A percentile compares a stretch with the other conserved stretches of the same genome.
Conservation (phyloP, 2,113 vertebrate genomes). For the Nothoprocta perdicaria region DNA sequence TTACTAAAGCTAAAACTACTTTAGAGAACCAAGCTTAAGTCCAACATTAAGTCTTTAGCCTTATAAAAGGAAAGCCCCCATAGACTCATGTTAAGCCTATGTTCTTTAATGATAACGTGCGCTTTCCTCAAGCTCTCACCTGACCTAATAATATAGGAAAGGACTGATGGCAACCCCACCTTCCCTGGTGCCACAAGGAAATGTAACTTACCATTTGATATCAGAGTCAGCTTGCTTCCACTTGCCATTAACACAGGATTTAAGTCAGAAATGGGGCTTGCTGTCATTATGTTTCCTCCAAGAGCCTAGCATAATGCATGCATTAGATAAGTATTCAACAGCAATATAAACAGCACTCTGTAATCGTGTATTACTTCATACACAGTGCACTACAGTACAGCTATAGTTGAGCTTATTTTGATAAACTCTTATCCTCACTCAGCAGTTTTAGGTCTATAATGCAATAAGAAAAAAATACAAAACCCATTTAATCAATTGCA, state of each 20-base stretch:
- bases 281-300: constrained; percentile 96
- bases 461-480: background rate
- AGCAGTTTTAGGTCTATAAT: background rate
- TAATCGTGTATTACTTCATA: background rate
- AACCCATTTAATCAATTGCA: rapidly evolving
- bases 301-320: constrained; percentile 80
- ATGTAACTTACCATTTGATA: constrained; percentile 82
- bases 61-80: background rate
- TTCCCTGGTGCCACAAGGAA: background rate
- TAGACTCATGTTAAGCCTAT: background rate
- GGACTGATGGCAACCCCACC: background rate
- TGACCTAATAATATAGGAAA: background rate
- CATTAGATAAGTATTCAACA: background rate
- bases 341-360: background rate
- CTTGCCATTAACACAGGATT: constrained; percentile 95
- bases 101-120: background rate
- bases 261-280: constrained; percentile 97
- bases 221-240: constrained; percentile 83
- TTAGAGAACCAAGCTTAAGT: background rate
- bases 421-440: background rate
- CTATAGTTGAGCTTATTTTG: background rate
- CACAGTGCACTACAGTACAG: background rate
- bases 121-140: background rate
- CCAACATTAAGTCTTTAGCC: background rate
- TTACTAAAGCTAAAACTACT: background rate